These are phyloP conservation scores for Oscheius sp. DNA, from an alignment of 2,888 invertebrate species.

Conservation along the genomic window DNA sequence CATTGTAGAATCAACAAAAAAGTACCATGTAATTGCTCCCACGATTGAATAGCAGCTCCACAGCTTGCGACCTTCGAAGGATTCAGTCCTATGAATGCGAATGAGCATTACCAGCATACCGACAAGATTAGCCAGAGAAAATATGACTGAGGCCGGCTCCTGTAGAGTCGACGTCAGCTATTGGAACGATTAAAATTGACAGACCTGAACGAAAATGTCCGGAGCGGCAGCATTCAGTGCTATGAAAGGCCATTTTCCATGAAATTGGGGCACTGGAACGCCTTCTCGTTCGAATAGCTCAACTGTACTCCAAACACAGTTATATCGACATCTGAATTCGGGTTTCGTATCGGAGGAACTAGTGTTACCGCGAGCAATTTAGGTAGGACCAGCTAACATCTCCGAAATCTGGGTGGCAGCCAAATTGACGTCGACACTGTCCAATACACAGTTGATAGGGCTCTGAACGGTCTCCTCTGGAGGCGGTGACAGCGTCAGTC, in stretches of 20 bases:
- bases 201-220: slow-evolving; percentile 33
- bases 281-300: slow-evolving; percentile 46
- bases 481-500: neutral
- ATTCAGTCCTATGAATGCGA: slow-evolving; percentile 33
- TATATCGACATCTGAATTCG: slow-evolving; percentile 58
- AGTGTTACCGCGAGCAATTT: neutral
- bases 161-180: slow-evolving; percentile 28
- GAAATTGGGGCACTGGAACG: slow-evolving; percentile 61
- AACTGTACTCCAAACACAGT: slow-evolving; percentile 65
- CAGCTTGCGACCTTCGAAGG: slow-evolving; percentile 37
- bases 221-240: slow-evolving; percentile 49
- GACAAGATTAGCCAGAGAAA: slow-evolving; percentile 61
- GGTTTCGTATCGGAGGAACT: neutral
- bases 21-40: slow-evolving; percentile 57
- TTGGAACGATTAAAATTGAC: neutral
- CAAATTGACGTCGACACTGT: neutral
- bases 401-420: slow-evolving; percentile 6
- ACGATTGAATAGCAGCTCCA: slow-evolving; percentile 59
- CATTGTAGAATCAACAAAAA: neutral
- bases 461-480: slow-evolving; percentile 4
- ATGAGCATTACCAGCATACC: slow-evolving; percentile 48
- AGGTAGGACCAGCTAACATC: neutral
- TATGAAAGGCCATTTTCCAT: slow-evolving; percentile 69
- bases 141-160: slow-evolving; percentile 67
- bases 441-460: slow-evolving; percentile 6